These are phyloP conservation scores for Myotis pilosus DNA, from an alignment of 2,797 vertebrate genomes.

Conservation along the genomic window DNA sequence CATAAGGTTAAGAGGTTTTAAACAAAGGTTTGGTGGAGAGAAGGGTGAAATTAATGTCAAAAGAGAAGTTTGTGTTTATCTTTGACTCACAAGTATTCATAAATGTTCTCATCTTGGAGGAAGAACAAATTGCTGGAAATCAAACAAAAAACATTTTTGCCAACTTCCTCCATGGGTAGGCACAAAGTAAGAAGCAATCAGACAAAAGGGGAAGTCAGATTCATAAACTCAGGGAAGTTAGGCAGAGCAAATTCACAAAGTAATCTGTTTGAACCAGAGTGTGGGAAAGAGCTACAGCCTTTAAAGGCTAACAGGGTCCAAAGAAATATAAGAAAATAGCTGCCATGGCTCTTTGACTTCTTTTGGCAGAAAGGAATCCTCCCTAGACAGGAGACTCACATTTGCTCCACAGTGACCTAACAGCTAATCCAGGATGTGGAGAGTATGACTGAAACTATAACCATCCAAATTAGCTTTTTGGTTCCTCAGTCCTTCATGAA, in stretches of 20 bases:
- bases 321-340: not conserved
- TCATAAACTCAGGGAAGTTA: not conserved
- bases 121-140: not conserved
- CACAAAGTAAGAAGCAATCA: not conserved
- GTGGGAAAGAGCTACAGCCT: not conserved
- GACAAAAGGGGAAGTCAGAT: not conserved
- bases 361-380: not conserved
- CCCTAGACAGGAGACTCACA: not conserved
- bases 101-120: constrained; percentile 7
- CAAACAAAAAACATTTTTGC: constrained; percentile 23
- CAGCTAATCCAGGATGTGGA: not conserved
- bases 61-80: not conserved
- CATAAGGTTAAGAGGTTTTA: not conserved
- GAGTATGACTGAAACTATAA: not conserved
- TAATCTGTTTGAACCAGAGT: not conserved
- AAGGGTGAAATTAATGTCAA: not conserved
- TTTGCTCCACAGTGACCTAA: not conserved
- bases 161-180: constrained; percentile 5
- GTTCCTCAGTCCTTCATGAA: not conserved
- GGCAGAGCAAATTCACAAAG: not conserved
- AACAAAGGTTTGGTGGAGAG: not conserved
- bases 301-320: not conserved
- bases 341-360: not conserved
- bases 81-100: not conserved
- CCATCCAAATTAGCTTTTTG: not conserved